These are phyloP conservation scores for Aporophyla lueneburgensis DNA, from an alignment of 2,888 invertebrate genomes.

Conservation along the genomic window DNA sequence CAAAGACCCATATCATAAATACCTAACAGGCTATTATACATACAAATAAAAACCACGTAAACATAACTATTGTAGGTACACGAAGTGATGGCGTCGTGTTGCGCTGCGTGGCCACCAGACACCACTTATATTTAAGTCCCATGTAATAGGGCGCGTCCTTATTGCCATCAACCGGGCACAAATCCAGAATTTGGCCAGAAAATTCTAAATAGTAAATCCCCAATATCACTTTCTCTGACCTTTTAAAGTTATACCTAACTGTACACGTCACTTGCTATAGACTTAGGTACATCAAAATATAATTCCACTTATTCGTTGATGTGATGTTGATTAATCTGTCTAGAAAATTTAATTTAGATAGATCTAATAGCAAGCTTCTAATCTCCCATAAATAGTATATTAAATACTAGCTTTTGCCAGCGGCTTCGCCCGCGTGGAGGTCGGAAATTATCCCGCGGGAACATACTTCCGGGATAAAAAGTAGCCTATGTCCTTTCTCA, in stretches of 20 bases:
- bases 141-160: neutral
- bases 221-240: neutral
- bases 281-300: conserved; percentile 1
- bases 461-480: too few relatives aligned
- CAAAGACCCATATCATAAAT: too few relatives aligned
- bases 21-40: too few relatives aligned
- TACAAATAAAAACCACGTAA: too few relatives aligned
- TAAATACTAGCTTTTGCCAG: too few relatives aligned
- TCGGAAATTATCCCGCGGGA: too few relatives aligned
- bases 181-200: neutral
- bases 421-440: too few relatives aligned
- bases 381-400: conserved; percentile 1
- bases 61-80: too few relatives aligned
- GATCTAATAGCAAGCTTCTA: conserved; percentile 4
- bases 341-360: conserved; percentile 21
- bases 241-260: neutral
- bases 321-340: conserved; percentile 14
- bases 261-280: neutral
- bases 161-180: neutral
- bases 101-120: too few relatives aligned
- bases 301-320: neutral
- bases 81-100: too few relatives aligned
- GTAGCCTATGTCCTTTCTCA: too few relatives aligned
- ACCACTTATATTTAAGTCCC: neutral
- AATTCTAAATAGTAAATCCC: neutral